These are phyloP conservation scores for Diloba caeruleocephala DNA, from an alignment of 2,888 invertebrate species.

Conservation along the genomic window DNA sequence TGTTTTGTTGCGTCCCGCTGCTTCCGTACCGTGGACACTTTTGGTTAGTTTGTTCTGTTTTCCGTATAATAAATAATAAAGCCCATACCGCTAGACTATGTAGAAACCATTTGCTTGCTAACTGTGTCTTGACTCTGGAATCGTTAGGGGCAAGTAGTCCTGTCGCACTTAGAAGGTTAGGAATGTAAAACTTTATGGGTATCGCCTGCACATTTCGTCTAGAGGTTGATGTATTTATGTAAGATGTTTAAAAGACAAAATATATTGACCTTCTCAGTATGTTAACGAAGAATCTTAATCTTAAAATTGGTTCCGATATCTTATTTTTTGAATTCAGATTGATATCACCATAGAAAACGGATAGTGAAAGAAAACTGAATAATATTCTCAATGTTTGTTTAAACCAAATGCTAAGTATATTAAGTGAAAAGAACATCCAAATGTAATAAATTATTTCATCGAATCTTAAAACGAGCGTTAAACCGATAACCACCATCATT, in stretches of 20 bases:
- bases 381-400: too few relatives aligned
- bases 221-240: slow-evolving; percentile 8
- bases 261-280: slow-evolving; percentile 9
- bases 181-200: slow-evolving; percentile 47
- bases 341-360: too few relatives aligned
- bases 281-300: neutral
- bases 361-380: too few relatives aligned
- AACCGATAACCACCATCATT: slow-evolving; percentile 70
- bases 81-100: slow-evolving; percentile 63
- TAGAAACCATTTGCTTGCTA: slow-evolving; percentile 51
- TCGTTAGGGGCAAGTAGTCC: slow-evolving; percentile 44
- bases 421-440: slow-evolving; percentile 44
- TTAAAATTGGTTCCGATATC: neutral
- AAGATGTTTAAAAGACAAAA: neutral
- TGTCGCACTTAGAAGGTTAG: slow-evolving; percentile 50
- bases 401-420: too few relatives aligned
- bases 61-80: slow-evolving; percentile 87
- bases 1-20: slow-evolving; percentile 85
- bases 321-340: too few relatives aligned
- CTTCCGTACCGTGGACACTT: slow-evolving; percentile 86
- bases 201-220: slow-evolving; percentile 22
- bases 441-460: slow-evolving; percentile 43
- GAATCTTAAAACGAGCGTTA: slow-evolving; percentile 59
- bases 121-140: slow-evolving; percentile 50
- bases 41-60: slow-evolving; percentile 88